Conservation (phyloP, 2,797 vertebrate genomes). For the Zalophus californianus region DNA sequence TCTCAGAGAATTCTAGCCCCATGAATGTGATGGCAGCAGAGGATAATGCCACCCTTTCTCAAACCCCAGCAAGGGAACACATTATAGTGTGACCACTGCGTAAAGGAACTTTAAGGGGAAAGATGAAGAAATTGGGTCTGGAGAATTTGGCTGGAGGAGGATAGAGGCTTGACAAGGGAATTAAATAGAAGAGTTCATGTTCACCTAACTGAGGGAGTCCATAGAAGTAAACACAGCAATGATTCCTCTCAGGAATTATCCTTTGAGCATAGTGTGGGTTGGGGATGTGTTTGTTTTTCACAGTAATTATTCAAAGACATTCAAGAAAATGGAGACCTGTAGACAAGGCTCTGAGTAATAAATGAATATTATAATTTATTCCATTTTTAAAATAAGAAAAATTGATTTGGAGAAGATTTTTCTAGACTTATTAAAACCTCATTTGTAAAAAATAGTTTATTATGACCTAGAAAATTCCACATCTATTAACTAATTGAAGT, state of each 20-base stretch:
- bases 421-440: background rate
- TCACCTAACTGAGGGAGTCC: background rate
- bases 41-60: background rate
- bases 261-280: background rate
- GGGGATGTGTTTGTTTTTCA: background rate
- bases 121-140: background rate
- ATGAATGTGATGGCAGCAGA: background rate
- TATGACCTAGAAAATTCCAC: background rate
- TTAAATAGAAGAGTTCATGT: background rate
- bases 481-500: conserved; percentile 22
- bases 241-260: background rate
- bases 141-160: background rate
- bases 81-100: background rate
- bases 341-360: background rate
- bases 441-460: background rate
- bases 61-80: background rate
- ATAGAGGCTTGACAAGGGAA: background rate
- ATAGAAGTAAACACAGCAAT: background rate
- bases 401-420: background rate
- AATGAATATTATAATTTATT: background rate
- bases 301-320: background rate
- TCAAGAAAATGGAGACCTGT: background rate
- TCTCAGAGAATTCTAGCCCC: background rate
- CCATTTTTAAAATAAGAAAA: conserved; percentile 32
- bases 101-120: background rate